Percentiles rank a stretch among this genome's conserved stretches.
phyloP scores from a whole-genome alignment of 1,140 invertebrate genomes.

The Pseudobourletiella spinata region DNA sequence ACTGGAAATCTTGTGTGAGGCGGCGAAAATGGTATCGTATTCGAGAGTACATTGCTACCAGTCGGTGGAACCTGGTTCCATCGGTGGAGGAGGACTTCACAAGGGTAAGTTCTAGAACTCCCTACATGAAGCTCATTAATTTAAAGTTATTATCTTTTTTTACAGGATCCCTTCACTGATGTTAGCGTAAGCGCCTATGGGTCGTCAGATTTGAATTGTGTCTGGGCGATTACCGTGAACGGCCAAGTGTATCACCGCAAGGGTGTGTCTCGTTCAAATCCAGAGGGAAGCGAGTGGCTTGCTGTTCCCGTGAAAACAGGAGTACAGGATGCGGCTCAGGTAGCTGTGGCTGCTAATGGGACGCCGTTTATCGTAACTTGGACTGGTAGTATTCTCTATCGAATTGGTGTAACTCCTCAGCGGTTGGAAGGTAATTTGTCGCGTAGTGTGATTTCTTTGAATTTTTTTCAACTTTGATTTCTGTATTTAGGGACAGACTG shows the following conservation, averaged over 20 bases:
- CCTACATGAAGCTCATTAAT: not conserved
- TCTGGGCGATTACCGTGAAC: slow-evolving; percentile 85
- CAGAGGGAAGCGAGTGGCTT: slow-evolving; percentile 75
- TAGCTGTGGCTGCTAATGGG: slow-evolving; percentile 71
- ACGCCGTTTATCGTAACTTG: slow-evolving; percentile 74
- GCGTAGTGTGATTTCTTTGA: not conserved
- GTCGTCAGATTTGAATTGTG: slow-evolving; percentile 59
- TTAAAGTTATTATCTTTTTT: slow-evolving; percentile 21
- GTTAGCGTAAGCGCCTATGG: slow-evolving; percentile 73
- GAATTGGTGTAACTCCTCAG: slow-evolving; percentile 64
- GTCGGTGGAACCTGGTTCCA: slow-evolving; percentile 83
- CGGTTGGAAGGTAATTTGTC: slow-evolving; percentile 52
- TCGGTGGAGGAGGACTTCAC: slow-evolving; percentile 78
- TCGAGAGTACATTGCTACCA: slow-evolving; percentile 73
- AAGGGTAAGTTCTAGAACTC: slow-evolving; percentile 45
- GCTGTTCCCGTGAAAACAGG: slow-evolving; percentile 61
- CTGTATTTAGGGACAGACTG: slow-evolving; percentile 45
- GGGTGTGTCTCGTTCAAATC: slow-evolving; percentile 64
- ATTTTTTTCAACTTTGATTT: not conserved
- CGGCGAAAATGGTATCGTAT: slow-evolving; percentile 80
- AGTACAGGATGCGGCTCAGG: slow-evolving; percentile 63
- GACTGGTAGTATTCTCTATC: slow-evolving; percentile 67
- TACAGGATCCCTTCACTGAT: slow-evolving; percentile 67
- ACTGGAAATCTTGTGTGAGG: slow-evolving; percentile 84
- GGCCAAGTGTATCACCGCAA: slow-evolving; percentile 75